Percentiles rank a stretch among this genome's conserved stretches.
phyloP scores from a whole-genome alignment of 2,797 vertebrate genomes.

The Anomalospiza imberbis region DNA sequence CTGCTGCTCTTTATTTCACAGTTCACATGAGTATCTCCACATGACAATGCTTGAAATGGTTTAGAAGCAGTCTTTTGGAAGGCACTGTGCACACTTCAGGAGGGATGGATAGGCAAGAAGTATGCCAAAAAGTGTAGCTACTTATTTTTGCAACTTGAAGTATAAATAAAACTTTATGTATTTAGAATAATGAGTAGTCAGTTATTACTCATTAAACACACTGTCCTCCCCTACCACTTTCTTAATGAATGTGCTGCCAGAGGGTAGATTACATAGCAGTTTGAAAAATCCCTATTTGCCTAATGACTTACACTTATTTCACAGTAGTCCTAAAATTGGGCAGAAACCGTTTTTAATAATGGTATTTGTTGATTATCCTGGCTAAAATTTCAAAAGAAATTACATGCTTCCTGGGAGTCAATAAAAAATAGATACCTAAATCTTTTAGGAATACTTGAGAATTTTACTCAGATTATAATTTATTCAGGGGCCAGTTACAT shows the following conservation, averaged over 20 bases:
- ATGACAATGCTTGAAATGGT: neutral
- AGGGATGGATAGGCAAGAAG: neutral
- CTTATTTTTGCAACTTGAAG: neutral
- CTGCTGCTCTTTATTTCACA: neutral
- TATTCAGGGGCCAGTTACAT: neutral
- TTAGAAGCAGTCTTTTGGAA: neutral
- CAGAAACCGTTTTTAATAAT: neutral
- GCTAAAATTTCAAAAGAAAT: neutral
- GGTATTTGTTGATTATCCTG: neutral
- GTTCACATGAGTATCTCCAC: neutral
- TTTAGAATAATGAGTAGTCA: neutral
- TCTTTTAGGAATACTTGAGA: neutral
- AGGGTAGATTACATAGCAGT: neutral
- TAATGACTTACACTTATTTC: slow-evolving; percentile 17
- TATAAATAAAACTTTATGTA: neutral
- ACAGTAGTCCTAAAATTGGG: neutral
- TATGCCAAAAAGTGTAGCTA: neutral
- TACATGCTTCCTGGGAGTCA: neutral
- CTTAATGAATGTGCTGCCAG: slow-evolving; percentile 11
- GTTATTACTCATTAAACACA: neutral
- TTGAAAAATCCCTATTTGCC: slow-evolving; percentile 4
- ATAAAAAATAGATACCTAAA: neutral
- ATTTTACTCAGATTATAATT: neutral
- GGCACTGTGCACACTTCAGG: neutral
- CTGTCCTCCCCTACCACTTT: neutral